Conservation (phyloP, 2,888 invertebrate genomes). For the Sminthurinus aureus region DNA sequence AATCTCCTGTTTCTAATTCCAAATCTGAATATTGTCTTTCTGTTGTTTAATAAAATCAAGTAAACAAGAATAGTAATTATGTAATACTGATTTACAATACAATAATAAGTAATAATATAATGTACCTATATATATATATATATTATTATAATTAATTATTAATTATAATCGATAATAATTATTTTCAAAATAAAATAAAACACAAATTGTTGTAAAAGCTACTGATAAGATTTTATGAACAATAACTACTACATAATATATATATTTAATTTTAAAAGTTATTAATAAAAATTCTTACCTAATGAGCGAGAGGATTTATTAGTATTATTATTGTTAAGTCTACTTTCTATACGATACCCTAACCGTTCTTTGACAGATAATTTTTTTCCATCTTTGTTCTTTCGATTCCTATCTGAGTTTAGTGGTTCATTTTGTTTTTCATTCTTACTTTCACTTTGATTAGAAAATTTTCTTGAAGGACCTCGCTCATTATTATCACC, state of each 20-base stretch:
- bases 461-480: too few relatives aligned
- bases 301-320: neutral
- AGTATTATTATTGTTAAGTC: too few relatives aligned
- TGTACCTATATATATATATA: too few relatives aligned
- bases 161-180: too few relatives aligned
- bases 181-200: too few relatives aligned
- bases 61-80: neutral
- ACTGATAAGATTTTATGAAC: too few relatives aligned
- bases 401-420: constrained; percentile 2
- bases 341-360: constrained; percentile 26
- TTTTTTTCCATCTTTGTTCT: constrained; percentile 6
- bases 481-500: neutral
- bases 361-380: constrained; percentile 39
- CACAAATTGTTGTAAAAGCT: too few relatives aligned
- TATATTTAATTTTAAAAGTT: too few relatives aligned
- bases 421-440: neutral
- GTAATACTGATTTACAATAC: neutral
- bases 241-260: too few relatives aligned
- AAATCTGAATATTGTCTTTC: neutral
- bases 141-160: too few relatives aligned
- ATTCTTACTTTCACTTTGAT: neutral
- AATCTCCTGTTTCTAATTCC: constrained; percentile 9
- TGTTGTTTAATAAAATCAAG: neutral
- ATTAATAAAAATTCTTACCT: too few relatives aligned
- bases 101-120: neutral